These are phyloP conservation scores for Limonius californicus DNA, from an alignment of 1,140 invertebrate species.

Conservation along the genomic window DNA sequence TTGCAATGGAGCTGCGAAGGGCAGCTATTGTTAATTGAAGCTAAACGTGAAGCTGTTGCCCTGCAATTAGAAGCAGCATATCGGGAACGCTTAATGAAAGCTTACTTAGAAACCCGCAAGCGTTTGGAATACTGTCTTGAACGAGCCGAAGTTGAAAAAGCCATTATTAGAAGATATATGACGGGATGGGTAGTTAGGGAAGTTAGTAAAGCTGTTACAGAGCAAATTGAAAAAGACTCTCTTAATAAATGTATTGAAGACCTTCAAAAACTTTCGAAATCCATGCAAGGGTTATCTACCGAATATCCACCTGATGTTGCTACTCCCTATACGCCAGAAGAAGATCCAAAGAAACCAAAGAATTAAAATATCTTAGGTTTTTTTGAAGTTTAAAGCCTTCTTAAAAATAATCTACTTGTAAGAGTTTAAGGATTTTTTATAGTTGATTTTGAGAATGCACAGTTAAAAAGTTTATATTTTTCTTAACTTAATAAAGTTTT, in stretches of 20 bases:
- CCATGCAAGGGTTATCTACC: not conserved
- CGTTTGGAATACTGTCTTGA: constrained; percentile 71
- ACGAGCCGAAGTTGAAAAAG: constrained; percentile 62
- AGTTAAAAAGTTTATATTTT: too few species aligned
- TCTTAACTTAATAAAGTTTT: too few species aligned
- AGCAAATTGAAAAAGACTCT: constrained; percentile 83
- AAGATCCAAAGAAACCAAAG: too few species aligned
- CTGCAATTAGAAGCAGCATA: constrained; percentile 89
- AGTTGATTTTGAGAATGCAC: too few species aligned
- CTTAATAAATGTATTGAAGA: constrained; percentile 82
- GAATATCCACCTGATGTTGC: too few species aligned
- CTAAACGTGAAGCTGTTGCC: constrained; percentile 84
- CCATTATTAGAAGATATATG: constrained; percentile 87
- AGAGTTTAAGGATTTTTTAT: too few species aligned
- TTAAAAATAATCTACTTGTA: too few species aligned
- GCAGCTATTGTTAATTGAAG: constrained; percentile 71
- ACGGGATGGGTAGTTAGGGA: constrained; percentile 84
- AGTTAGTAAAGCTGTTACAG: constrained; percentile 81
- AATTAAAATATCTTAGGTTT: too few species aligned
- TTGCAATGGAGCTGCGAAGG: constrained; percentile 72
- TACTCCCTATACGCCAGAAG: too few species aligned
- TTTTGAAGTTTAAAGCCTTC: too few species aligned
- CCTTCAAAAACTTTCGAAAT: constrained; percentile 54
- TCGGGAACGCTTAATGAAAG: constrained; percentile 69
- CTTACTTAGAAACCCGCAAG: constrained; percentile 74